Evolutionary conservation across 2,888 invertebrate genomes (phyloP), one percentile per base, ranked within the genome.

Genomic region (Autographa pulchrina): DNA sequence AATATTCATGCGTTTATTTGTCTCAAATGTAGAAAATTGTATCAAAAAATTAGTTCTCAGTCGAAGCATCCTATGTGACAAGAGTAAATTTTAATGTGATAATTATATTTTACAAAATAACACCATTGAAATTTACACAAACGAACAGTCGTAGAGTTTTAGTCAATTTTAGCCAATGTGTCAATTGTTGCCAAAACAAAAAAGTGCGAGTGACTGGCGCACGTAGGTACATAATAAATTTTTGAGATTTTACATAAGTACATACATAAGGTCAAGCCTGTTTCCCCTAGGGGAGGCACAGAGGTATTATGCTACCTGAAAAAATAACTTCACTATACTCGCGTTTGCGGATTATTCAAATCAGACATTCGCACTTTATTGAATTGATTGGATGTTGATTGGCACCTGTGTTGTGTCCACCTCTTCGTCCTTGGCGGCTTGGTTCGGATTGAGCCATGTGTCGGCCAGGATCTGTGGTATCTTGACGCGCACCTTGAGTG

Each of bases 401-500:
- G 25, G 20, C 25, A 86, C 87, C 85, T 83, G 85, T 32, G 75
- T 38, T 41, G 81, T 70, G 13, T 85, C 84, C 69, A 81, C 76
- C 69, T 95, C 94, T 78, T 94, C 94, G 32, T 93, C 91, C 85
- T 91, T 94, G 0, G 87, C 68, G n/a, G 89, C 78, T 78, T 92
- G 93, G 85, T 91, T 92, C 8, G 94, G 94, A 74, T 90, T 93
- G 72, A 97, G 95, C 98, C 98, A 98, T 35, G 96, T 86, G 89
- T 98, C 98, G 58, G 94, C 96, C 76, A 97, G 96, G 80, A 98
- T 97, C 79, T 96, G 96, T 3, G 96, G 93, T 73, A 98, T 97
- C 82, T 96, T 96, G 56, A 97, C 96, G 66, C 98, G 96, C 64
- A 96, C 88, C 84, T 97, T 97, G 73, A 97, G 92, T 0, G 98